These are phyloP conservation scores for Gambusia holbrooki DNA, from an alignment of 2,113 vertebrate genomes.

Conservation along the genomic window DNA sequence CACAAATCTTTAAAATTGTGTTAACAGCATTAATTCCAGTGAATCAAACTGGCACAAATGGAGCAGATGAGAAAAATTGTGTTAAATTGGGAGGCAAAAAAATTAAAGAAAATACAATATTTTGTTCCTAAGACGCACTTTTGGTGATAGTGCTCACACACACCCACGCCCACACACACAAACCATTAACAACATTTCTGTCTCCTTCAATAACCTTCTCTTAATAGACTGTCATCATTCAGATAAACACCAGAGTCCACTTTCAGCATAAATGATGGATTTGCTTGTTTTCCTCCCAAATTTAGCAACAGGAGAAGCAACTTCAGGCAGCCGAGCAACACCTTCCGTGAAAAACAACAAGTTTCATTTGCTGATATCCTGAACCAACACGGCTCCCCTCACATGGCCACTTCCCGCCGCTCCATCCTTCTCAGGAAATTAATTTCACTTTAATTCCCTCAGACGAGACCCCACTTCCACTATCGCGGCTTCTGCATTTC, in stretches of 20 bases:
- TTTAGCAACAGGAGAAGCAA: constrained; percentile 39
- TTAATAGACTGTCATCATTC: constrained; percentile 20
- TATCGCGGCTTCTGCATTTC: constrained; percentile 35
- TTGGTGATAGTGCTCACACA: constrained; percentile 56
- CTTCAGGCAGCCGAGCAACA: constrained; percentile 22
- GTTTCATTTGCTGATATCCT: constrained; percentile 29
- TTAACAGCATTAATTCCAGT: constrained; percentile 53
- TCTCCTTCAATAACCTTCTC: constrained; percentile 28
- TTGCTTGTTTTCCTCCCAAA: constrained; percentile 28
- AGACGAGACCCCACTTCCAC: constrained; percentile 31
- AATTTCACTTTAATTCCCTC: constrained; percentile 44
- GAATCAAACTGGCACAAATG: constrained; percentile 43
- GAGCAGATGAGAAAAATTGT: constrained; percentile 43
- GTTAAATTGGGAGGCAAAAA: constrained; percentile 44
- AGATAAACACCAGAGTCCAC: constrained; percentile 28
- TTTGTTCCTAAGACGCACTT: constrained; percentile 74
- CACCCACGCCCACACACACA: constrained; percentile 1
- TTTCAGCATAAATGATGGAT: constrained; percentile 38
- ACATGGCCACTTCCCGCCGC: not conserved
- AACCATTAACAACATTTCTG: constrained; percentile 11
- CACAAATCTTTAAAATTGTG: constrained; percentile 66
- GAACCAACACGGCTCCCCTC: constrained; percentile 27
- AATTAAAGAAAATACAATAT: constrained; percentile 32
- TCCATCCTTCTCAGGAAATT: constrained; percentile 46
- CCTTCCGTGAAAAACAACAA: constrained; percentile 21